Evolutionary conservation across 2,797 vertebrate genomes (phyloP).

Genomic region (Chaetophractus vellerosus): DNA sequence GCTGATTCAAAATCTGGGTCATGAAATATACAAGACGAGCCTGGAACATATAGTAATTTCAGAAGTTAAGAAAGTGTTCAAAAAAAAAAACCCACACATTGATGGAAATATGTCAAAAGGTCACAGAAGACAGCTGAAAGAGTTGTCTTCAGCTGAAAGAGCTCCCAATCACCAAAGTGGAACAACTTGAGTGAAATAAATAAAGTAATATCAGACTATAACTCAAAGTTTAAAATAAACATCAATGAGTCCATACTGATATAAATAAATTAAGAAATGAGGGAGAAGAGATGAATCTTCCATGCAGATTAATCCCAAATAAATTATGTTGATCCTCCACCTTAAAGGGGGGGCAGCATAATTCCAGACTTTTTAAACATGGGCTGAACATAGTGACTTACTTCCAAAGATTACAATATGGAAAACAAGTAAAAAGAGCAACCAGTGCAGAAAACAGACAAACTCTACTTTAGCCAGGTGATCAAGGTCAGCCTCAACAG

Average conservation of each 20-base stretch:
- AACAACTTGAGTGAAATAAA: neutral
- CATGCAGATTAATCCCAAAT: neutral
- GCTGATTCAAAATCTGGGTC: neutral
- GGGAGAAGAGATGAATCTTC: neutral
- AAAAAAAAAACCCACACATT: neutral
- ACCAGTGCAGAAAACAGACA: neutral
- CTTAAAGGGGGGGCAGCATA: too few relatives aligned
- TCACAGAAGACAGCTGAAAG: neutral
- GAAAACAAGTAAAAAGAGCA: neutral
- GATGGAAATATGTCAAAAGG: neutral
- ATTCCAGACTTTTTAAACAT: neutral
- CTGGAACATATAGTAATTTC: neutral
- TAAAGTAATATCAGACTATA: neutral
- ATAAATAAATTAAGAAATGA: constrained; percentile 1
- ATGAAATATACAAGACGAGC: neutral
- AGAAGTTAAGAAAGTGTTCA: neutral
- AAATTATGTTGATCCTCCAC: neutral
- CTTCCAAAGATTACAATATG: neutral
- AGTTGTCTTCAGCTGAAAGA: neutral
- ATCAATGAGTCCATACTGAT: neutral
- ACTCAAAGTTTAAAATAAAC: neutral
- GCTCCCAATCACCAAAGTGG: neutral
- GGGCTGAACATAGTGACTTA: neutral
- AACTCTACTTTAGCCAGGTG: neutral
- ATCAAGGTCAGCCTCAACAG: neutral